These are phyloP conservation scores for Cosmopolites sordidus DNA, from an alignment of 2,888 invertebrate species.

Conservation along the genomic window DNA sequence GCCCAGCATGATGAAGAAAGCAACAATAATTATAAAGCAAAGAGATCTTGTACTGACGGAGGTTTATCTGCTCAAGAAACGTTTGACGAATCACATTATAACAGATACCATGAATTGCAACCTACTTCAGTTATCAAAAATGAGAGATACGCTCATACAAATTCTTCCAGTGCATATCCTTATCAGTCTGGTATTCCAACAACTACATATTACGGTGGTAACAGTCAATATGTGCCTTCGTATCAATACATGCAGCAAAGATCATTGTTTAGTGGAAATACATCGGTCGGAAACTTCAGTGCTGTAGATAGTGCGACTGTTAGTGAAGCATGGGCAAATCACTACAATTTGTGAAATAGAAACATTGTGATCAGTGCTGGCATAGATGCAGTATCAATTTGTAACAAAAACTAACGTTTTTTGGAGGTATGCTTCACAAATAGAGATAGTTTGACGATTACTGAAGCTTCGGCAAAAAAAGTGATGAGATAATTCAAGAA, in stretches of 20 bases:
- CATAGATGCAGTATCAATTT: too few species aligned
- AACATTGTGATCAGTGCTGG: too few species aligned
- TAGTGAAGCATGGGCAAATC: constrained; percentile 38
- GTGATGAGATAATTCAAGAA: too few species aligned
- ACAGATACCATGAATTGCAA: constrained; percentile 46
- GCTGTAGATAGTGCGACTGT: constrained; percentile 34
- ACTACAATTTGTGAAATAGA: constrained; percentile 18
- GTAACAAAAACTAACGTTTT: too few species aligned
- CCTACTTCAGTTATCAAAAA: constrained; percentile 41
- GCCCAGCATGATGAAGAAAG: constrained; percentile 38
- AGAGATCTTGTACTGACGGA: constrained; percentile 35
- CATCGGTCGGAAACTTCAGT: constrained; percentile 34
- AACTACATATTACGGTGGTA: constrained; percentile 37
- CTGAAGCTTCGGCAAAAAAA: too few species aligned
- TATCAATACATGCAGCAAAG: constrained; percentile 48
- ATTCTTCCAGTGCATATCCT: constrained; percentile 23
- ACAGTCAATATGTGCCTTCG: constrained; percentile 45
- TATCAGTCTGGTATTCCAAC: constrained; percentile 30
- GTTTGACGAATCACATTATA: constrained; percentile 35
- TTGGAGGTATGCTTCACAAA: too few species aligned
- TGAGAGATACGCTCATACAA: constrained; percentile 37
- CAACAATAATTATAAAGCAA: constrained; percentile 44
- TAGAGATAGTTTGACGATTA: too few species aligned
- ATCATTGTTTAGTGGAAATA: constrained; percentile 38
- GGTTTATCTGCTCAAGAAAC: constrained; percentile 22